Evolutionary conservation across 2,113 vertebrate genomes (phyloP).

Genomic region (Bos indicus): DNA sequence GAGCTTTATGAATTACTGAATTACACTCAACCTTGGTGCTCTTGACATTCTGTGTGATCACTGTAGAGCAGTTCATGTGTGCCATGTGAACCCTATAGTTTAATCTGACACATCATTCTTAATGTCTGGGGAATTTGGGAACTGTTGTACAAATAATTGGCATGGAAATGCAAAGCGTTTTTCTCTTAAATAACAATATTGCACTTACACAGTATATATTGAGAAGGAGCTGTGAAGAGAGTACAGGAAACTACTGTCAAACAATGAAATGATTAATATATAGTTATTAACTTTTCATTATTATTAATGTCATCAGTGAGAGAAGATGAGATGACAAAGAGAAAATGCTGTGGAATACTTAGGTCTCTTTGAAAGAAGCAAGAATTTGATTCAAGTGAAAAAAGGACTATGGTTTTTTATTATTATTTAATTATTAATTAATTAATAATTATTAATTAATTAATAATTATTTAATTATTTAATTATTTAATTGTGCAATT

Average conservation of each 20-base stretch:
- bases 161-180: background rate
- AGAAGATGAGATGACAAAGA: background rate
- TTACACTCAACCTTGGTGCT: background rate
- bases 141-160: constrained; percentile 35
- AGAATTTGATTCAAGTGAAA: constrained; percentile 10
- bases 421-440: background rate
- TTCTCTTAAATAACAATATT: constrained; percentile 39
- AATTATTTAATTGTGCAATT: too few relatives aligned
- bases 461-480: too few relatives aligned
- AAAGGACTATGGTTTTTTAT: background rate
- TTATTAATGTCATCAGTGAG: background rate
- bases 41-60: background rate
- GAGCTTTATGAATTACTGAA: constrained; percentile 41
- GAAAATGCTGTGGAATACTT: background rate
- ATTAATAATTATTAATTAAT: too few relatives aligned
- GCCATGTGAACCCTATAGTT: background rate
- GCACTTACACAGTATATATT: background rate
- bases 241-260: background rate
- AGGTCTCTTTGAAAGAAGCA: background rate
- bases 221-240: background rate
- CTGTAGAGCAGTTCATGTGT: background rate
- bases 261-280: constrained; percentile 4
- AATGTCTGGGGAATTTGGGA: constrained; percentile 26
- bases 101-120: constrained; percentile 34
- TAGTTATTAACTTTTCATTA: background rate